phyloP scores from a whole-genome alignment of 2,113 vertebrate genomes.

The Zosterops pallidus region DNA sequence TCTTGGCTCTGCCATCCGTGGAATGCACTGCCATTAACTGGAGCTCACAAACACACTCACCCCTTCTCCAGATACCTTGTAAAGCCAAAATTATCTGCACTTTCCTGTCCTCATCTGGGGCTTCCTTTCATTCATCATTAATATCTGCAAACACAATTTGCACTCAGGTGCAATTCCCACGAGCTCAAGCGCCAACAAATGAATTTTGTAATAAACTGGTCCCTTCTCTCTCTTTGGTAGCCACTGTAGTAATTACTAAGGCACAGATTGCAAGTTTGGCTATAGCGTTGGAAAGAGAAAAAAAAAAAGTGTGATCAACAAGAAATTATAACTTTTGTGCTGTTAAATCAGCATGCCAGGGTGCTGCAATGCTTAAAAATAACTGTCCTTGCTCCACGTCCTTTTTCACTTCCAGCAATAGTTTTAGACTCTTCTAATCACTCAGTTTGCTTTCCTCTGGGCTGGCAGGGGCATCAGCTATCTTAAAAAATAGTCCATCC shows the following conservation, averaged over 20 bases:
- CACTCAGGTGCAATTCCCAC: background rate
- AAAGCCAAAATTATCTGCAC: background rate
- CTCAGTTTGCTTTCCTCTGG: slow-evolving; percentile 29
- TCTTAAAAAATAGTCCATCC: slow-evolving; percentile 15
- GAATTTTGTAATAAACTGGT: background rate
- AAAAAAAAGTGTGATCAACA: background rate
- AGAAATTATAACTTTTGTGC: background rate
- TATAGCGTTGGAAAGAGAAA: background rate
- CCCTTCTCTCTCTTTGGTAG: background rate
- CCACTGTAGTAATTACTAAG: background rate
- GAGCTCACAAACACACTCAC: background rate
- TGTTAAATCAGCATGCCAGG: background rate
- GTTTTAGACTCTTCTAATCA: slow-evolving; percentile 41
- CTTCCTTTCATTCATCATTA: background rate
- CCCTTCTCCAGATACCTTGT: background rate
- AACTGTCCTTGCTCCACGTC: background rate
- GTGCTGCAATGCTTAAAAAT: slow-evolving; percentile 34
- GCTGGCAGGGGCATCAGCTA: slow-evolving; percentile 36
- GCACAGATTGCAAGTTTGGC: background rate
- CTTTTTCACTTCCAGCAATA: slow-evolving; percentile 30
- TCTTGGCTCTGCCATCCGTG: background rate
- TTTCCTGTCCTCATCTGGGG: background rate
- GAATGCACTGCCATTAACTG: background rate
- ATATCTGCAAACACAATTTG: background rate
- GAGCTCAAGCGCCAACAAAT: background rate